Evolutionary conservation across 2,797 vertebrate genomes (phyloP), one percentile per base, ranked within the genome.

Genomic region (Holocentrus rufus): DNA sequence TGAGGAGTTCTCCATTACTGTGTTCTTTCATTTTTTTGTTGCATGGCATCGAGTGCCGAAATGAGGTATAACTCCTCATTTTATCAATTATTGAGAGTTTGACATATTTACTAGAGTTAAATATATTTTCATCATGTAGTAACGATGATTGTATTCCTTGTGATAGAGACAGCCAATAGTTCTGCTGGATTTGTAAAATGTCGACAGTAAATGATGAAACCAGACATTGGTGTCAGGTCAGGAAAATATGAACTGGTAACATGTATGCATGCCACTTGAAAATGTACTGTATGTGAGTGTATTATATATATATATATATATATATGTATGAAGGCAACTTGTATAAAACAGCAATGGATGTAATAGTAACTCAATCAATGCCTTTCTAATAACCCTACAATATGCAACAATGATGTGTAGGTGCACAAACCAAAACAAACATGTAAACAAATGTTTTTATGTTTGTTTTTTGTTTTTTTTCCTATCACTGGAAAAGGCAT

Each of bases 221-320:
- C 34, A 15, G 36, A 25, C 25, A 22, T 67, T 25, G 68, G 61
- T 77, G 59, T 72, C 44, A 61, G 46, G 63, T 71, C 34, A 47
- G 71, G 67, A 81, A 70, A 73, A 65, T 30, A 67, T 65, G 52
- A 84, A 82, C 44, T 53, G 56, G 74, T 72, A 67, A 69, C 23
- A 23, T 58, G 69, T 74, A 85, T 89, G 91, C 90, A 92, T 92
- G 92, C 84, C 82, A 81, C 72, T 62, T 79, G 18, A 86, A 74
- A 81, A 88, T 82, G 74, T 83, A 89, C 76, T 77, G 80, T 84
- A 88, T 80, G 74, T 77, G 54, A 79, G 69, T 87, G 77, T 65
- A 84, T 82, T 2, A 27, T 34, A 34, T 34, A 8, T 34, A 34
- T 8, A 27, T 34, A 8, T 87, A 72, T 65, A 75, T 14, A 58